Evolutionary conservation across 2,113 vertebrate genomes (phyloP).

Genomic region (Indicator indicator): DNA sequence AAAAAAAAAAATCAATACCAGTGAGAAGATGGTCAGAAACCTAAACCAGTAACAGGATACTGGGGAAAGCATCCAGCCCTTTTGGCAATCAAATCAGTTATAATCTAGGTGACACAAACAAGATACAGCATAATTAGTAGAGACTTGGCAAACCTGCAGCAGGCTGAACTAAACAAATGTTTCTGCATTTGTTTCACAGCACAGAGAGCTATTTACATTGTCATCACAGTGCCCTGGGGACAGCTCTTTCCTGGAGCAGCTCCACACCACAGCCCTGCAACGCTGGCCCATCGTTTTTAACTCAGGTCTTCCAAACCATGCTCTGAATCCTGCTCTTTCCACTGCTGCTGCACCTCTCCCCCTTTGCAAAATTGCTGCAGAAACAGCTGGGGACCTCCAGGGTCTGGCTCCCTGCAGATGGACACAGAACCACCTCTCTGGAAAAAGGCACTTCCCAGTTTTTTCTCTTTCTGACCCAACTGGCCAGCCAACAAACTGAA

Average conservation of each 20-base stretch:
- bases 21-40: not conserved
- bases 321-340: rapidly evolving
- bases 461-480: not conserved
- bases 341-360: not conserved
- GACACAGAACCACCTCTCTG: not conserved
- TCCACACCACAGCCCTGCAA: not conserved
- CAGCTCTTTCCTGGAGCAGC: not conserved
- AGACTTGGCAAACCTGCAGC: not conserved
- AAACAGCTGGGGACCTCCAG: rapidly evolving
- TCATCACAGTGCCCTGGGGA: not conserved
- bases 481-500: not conserved
- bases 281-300: not conserved
- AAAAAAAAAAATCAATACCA: not conserved
- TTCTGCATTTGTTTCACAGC: slow-evolving; percentile 17
- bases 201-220: not conserved
- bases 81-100: not conserved
- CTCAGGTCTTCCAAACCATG: rapidly evolving
- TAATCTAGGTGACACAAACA: not conserved
- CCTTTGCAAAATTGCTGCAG: not conserved
- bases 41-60: not conserved
- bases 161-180: not conserved
- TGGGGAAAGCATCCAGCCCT: not conserved
- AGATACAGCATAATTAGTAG: slow-evolving; percentile 8
- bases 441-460: not conserved
- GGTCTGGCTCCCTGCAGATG: not conserved